Evolutionary conservation across 2,113 vertebrate species (phyloP), one percentile per base, ranked within the genome.

Genomic region (Meriones unguiculatus): DNA sequence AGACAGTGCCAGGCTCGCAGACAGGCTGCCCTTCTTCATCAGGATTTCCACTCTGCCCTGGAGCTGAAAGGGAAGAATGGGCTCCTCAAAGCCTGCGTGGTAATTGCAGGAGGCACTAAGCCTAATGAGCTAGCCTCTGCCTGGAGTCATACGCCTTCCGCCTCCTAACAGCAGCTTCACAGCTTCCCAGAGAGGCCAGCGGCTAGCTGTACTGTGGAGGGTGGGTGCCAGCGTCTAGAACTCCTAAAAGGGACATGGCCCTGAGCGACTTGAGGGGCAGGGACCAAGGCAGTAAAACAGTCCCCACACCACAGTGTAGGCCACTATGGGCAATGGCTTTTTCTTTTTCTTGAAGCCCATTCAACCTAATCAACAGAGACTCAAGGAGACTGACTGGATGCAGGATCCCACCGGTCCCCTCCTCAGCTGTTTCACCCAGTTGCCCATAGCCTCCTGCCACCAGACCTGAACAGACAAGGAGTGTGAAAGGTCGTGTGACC

Each of bases 101-200:
- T 93, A 84, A 95, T 62, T 97, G 90, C 92, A 88, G 78, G 93
- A 94, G 97, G 95, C 88, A 89, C 94, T 0, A 0, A 97, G 93
- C 96, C 98, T 98, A 94, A 97, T 98, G 95, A 97, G 97, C 96
- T 97, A 97, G 97, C 97, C 98, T 85, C 96, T 97, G 92, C 95
- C 95, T 90, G 96, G 97, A 98, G 97, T 96, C 97, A 80, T 95
- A 97, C 92, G 62, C 93, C 95, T 97, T 46, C 97, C 96, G 87
- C 92, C 96, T 97, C 96, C 90, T 96, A 97, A 98, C 97, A 96
- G 95, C 88, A 96, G 96, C 91, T 97, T 97, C 86, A 87, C 94
- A 96, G 96, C 97, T 98, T 78, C 75, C 77, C 70, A 35, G 70
- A 97, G 87, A 82, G 97, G 70, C 90, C 94, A 46, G 54, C 97